Conservation (phyloP, 2,113 vertebrate genomes). For the Calidris pygmaea region DNA sequence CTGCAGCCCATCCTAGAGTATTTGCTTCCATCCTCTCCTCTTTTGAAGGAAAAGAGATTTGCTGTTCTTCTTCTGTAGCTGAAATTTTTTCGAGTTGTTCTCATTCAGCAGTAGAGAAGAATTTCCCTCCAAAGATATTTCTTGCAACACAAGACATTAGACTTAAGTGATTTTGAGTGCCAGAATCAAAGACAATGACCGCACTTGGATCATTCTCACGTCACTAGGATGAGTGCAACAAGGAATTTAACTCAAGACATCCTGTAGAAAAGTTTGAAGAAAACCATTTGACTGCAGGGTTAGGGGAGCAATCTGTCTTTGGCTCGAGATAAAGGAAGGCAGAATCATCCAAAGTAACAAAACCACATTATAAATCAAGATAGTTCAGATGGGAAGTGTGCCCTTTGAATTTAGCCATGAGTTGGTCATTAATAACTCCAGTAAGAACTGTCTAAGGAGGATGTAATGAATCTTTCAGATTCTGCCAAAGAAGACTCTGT, state of each 20-base stretch:
- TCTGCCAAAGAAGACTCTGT: not conserved
- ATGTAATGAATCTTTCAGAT: not conserved
- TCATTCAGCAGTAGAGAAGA: not conserved
- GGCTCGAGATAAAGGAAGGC: not conserved
- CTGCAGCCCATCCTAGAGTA: not conserved
- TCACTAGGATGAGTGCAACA: not conserved
- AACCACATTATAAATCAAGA: not conserved
- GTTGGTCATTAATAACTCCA: not conserved
- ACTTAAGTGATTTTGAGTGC: not conserved
- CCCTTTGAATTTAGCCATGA: conserved; percentile 1
- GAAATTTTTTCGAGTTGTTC: not conserved
- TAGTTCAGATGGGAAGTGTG: not conserved
- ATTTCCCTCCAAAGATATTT: not conserved
- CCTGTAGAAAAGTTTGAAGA: not conserved
- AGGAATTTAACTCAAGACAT: not conserved
- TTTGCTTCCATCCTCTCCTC: not conserved
- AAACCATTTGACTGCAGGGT: not conserved
- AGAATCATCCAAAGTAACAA: not conserved
- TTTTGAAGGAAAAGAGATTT: not conserved
- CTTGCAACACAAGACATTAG: not conserved
- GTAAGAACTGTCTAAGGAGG: not conserved
- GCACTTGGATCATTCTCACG: not conserved
- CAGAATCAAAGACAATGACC: not conserved
- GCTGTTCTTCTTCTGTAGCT: accelerated
- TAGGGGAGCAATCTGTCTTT: not conserved